Conservation (phyloP, 2,113 vertebrate species). For the Chionomys nivalis region DNA sequence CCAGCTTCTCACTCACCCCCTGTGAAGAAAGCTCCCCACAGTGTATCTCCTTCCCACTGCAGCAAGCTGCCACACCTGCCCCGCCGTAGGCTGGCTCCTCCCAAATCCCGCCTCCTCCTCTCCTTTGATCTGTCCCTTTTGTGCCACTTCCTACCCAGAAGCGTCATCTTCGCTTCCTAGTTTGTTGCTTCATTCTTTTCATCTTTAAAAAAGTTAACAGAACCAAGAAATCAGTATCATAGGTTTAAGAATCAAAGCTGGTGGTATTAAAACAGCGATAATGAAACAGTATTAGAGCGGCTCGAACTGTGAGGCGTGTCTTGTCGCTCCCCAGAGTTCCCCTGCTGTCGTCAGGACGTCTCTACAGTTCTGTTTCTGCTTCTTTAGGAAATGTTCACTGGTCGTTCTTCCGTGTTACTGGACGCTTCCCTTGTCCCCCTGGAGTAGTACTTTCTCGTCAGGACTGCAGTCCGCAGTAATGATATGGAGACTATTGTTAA, state of each 20-base stretch:
- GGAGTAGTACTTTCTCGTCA: no score
- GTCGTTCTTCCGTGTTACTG: no score
- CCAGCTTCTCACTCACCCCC: neutral
- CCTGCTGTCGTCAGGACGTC: neutral
- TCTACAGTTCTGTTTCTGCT: neutral
- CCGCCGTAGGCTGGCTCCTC: neutral
- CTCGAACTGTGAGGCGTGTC: neutral
- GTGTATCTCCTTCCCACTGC: neutral
- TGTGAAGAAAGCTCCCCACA: neutral
- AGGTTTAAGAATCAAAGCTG: conserved; percentile 7
- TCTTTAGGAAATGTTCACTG: neutral
- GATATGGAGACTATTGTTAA: no score
- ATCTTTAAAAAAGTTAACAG: neutral
- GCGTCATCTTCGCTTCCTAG: neutral
- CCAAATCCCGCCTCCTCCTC: neutral
- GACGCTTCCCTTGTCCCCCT: neutral
- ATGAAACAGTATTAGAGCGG: neutral
- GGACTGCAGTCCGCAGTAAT: no score
- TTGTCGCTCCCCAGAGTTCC: neutral
- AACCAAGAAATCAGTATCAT: neutral
- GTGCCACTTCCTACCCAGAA: no score
- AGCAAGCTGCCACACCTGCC: neutral
- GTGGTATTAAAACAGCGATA: neutral
- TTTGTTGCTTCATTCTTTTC: no score
- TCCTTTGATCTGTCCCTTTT: neutral